phyloP scores from a whole-genome alignment of 2,888 invertebrate genomes.

The Zygaena filipendulae region DNA sequence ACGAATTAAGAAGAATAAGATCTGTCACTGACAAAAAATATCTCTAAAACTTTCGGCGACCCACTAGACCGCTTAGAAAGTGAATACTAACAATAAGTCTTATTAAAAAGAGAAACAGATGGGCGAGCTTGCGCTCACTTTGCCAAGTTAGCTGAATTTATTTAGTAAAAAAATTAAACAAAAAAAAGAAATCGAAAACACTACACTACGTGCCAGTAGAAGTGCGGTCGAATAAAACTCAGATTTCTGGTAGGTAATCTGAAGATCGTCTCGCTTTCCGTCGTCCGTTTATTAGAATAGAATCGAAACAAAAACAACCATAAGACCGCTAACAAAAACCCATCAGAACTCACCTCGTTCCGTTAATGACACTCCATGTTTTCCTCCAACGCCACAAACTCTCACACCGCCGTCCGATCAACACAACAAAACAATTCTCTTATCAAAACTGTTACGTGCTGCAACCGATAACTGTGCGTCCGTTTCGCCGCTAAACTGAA shows the following conservation, averaged over 20 bases:
- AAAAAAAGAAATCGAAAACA: neutral
- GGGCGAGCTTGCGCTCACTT: too few species aligned
- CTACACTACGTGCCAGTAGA: neutral
- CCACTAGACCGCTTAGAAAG: too few species aligned
- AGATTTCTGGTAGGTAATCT: too few species aligned
- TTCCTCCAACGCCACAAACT: slow-evolving; percentile 25
- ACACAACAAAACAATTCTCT: slow-evolving; percentile 26
- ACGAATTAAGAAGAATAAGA: too few species aligned
- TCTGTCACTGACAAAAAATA: too few species aligned
- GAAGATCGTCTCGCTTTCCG: slow-evolving; percentile 8
- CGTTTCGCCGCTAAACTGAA: too few species aligned
- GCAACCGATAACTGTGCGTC: slow-evolving; percentile 27
- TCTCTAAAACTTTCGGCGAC: too few species aligned
- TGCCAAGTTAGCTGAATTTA: too few species aligned
- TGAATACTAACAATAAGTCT: too few species aligned
- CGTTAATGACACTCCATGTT: slow-evolving; percentile 54
- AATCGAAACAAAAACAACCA: slow-evolving; percentile 28
- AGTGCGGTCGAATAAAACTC: neutral
- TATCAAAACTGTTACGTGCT: slow-evolving; percentile 22
- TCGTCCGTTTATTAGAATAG: slow-evolving; percentile 6
- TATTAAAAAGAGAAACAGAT: too few species aligned
- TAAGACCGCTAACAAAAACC: slow-evolving; percentile 28
- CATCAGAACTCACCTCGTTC: slow-evolving; percentile 38
- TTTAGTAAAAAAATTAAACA: neutral
- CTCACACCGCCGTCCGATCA: slow-evolving; percentile 22